These are phyloP conservation scores for Chloroclysta siterata DNA, from an alignment of 2,888 invertebrate genomes.

Conservation along the genomic window DNA sequence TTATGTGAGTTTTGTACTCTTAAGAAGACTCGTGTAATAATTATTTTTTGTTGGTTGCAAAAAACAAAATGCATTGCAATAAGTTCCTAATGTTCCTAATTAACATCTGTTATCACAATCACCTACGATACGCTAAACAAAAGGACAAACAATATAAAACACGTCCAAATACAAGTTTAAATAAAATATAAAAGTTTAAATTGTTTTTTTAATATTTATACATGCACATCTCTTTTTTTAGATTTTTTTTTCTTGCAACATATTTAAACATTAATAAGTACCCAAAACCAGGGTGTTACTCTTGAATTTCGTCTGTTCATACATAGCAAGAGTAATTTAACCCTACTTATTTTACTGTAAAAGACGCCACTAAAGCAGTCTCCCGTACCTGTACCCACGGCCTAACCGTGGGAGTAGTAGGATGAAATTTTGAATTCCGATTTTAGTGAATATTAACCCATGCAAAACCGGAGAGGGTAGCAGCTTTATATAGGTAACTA, in stretches of 20 bases:
- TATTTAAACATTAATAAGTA: conserved; percentile 54
- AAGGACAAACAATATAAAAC: conserved; percentile 33
- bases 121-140: conserved; percentile 35
- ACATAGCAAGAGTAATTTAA: not conserved
- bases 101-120: conserved; percentile 41
- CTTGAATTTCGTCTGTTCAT: conserved; percentile 5
- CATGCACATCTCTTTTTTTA: conserved; percentile 55
- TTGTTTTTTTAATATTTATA: conserved; percentile 54
- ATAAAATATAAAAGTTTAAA: conserved; percentile 21
- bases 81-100: conserved; percentile 8
- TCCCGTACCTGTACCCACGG: not conserved
- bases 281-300: conserved; percentile 47
- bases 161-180: conserved; percentile 12
- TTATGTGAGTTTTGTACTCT: conserved; percentile 28
- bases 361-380: not conserved
- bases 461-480: too few relatives aligned
- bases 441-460: too few relatives aligned
- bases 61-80: conserved; percentile 10
- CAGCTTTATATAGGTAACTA: too few relatives aligned
- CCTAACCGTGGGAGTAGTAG: too few relatives aligned
- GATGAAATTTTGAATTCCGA: not conserved
- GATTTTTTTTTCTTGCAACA: conserved; percentile 52
- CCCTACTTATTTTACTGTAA: not conserved
- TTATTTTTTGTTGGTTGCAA: conserved; percentile 38
- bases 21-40: conserved; percentile 37